Conservation (phyloP, 2,888 invertebrate genomes). For the Andrena flavipes region DNA sequence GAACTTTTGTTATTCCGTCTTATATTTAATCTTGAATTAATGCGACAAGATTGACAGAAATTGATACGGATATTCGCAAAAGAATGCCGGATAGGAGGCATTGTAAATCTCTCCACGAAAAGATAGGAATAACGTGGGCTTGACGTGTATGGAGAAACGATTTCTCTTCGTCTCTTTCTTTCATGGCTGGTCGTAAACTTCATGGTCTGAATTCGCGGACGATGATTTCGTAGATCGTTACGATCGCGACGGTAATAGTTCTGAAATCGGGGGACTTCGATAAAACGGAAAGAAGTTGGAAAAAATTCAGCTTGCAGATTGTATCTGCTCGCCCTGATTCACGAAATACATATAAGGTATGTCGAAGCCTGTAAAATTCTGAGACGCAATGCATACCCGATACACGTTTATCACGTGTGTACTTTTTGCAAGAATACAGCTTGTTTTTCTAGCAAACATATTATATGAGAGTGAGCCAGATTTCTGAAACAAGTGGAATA, state of each 20-base stretch:
- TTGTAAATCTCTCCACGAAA: background rate
- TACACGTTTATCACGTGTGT: no score
- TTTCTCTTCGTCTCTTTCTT: background rate
- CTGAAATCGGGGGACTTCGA: background rate
- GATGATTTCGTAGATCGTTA: conserved; percentile 3
- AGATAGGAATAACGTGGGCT: background rate
- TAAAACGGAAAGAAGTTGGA: background rate
- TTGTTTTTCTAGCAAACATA: no score
- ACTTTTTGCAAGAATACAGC: no score
- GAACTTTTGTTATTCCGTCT: background rate
- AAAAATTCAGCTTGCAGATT: background rate
- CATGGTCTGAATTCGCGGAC: conserved; percentile 13
- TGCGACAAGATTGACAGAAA: background rate
- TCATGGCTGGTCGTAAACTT: conserved; percentile 13
- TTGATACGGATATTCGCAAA: background rate
- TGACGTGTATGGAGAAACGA: background rate
- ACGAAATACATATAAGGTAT: background rate
- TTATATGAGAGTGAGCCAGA: no score
- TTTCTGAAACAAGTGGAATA: no score
- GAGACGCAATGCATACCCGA: no score
- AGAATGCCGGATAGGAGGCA: background rate
- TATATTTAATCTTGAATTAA: no score
- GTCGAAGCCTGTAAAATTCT: no score
- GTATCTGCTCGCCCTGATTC: background rate
- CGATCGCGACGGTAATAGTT: background rate